Evolutionary conservation across 2,797 vertebrate genomes (phyloP), one percentile per base, ranked within the genome.

Genomic region (Alosa sapidissima): DNA sequence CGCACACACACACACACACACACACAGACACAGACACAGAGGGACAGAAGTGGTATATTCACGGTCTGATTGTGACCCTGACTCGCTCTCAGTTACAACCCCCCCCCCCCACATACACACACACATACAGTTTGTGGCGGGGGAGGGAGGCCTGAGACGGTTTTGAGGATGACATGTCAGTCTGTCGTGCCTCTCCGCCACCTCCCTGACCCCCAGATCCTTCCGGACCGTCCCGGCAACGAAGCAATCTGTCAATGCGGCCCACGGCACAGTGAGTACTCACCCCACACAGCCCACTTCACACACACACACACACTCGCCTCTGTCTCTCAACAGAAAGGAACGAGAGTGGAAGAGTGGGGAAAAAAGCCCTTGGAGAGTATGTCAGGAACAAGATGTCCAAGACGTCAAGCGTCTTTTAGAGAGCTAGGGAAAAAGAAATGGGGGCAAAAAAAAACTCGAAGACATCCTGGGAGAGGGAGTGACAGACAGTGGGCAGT

Each of bases 331-430:
- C 36, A 58, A 16, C 28, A 21, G 14, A 8, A 9, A 28, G 41
- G 41, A 41, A 41, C 41, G 14, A 36, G n/a, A 65, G 41, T 28
- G 45, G 33, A n/a, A 52, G 16, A 41, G 51, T 11, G 49, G 36
- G 7, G 4, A 78, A 36, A 41, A 52, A 72, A 75, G 47, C 13
- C 68, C 68, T 45, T 45, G 33, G 68, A 45, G 68, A 75, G 68
- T 45, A 75, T 75, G 68, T 45, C 68, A 75, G 68, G 68, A 75
- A 75, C 68, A 84, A 47, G 65, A 55, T 75, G 49, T 72, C 62
- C 60, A 41, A 28, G 16, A 54, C 11, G 68, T 33, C 51, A 84
- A 81, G 51, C 33, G n/a, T 81, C 68, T 75, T 75, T 75, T 75
- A 75, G 33, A 75, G 68, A 75, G 68, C 33, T 45, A 68, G 33